Base-by-base conservation (phyloP, 2,888 invertebrate genomes). In the Steinernema scapterisci region DNA sequence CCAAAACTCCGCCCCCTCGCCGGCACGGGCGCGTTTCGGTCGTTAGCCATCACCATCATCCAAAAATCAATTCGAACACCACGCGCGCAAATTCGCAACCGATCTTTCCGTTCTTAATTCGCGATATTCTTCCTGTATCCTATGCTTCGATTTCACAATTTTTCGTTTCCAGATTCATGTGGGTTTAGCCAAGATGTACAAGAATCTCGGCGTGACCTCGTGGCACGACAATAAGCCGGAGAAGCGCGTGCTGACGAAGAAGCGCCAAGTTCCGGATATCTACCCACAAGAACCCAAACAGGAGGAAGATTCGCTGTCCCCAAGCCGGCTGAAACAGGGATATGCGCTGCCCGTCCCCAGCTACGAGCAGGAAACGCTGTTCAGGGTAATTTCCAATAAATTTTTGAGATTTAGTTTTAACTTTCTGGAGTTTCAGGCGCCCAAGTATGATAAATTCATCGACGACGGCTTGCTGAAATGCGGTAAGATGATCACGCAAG, bases 281-380 rank as follows among this genome's bases (percentile, higher is more conserved):
- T 85, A 81, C 74, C 82, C 83, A 19, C 86, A 84, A 45, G 78
- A 82, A 38, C 70, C 73, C 6, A 74, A 76, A 9, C 83, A 82
- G 71, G 85, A 85, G 70, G 85, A 85, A 73, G 85, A 85, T 56
- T 76, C 76, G 56, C 70, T 85, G 70, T 79, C 78, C 11, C 71
- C 77, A 1, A 80, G 81, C 5, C 75, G 85, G 11, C 56, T 85
- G 27, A 77, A 77, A 51, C 75, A 77, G 45, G 85, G 85, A 11
- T 77, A 80, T 71, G 74, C 80, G 78, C 71, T 78, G 48, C 77
- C 79, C 21, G 44, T 75, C 11, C 78, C 80, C 16, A 54, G 73
- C n/a, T 80, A 75, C 71, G 84, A 84, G 73, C 78, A 82, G 71
- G 83, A 84, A 63, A 80, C 83, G 9, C 72, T 84, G 23, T 46